Conservation (phyloP, 1,140 invertebrate species). For the Drosophila nigrodunni region DNA sequence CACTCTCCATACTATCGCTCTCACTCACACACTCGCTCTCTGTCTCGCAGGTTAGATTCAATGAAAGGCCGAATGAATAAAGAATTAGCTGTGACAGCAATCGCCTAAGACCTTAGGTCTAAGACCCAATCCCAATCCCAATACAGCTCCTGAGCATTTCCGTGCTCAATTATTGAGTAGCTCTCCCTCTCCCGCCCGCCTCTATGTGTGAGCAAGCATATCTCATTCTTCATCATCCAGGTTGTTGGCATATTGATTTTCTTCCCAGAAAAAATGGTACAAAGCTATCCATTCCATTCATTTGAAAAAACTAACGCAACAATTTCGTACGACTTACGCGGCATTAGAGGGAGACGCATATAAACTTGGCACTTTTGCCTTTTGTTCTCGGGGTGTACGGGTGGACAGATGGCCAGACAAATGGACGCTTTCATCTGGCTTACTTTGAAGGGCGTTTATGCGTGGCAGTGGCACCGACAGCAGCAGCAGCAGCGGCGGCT, state of each 20-base stretch:
- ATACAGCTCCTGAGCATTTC: background rate
- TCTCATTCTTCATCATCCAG: constrained; percentile 14
- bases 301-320: constrained; percentile 47
- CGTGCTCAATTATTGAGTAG: constrained; percentile 54
- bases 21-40: background rate
- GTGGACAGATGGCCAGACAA: background rate
- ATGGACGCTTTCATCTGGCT: background rate
- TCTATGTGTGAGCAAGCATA: background rate
- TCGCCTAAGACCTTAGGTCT: constrained; percentile 6
- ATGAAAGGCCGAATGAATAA: constrained; percentile 74
- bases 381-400: background rate
- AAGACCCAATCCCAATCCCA: background rate
- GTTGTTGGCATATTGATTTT: constrained; percentile 51
- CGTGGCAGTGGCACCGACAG: constrained; percentile 14
- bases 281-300: background rate
- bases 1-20: background rate
- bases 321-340: constrained; percentile 33
- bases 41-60: constrained; percentile 29
- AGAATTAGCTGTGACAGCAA: constrained; percentile 60
- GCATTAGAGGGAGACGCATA: constrained; percentile 34
- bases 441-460: constrained; percentile 1
- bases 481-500: constrained; percentile 15
- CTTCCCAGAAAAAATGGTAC: constrained; percentile 9
- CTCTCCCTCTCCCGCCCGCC: background rate
- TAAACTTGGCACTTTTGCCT: constrained; percentile 26